Evolutionary conservation across 92 coral and sea anemone genomes (phyloP), one percentile per base, ranked within the genome.

Genomic region (Epizoanthus scotinus): DNA sequence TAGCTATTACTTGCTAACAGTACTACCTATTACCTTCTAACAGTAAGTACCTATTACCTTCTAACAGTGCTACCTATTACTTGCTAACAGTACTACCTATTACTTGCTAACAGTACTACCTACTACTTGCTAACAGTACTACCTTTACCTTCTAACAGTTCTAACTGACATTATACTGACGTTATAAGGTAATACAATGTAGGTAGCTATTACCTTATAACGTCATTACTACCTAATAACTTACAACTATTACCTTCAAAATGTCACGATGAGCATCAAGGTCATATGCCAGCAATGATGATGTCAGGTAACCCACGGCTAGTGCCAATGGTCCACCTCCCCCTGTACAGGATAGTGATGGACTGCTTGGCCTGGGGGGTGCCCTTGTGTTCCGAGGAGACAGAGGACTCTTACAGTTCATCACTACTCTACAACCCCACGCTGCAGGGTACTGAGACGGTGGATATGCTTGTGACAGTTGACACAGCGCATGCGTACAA

Each of bases 251-350:
- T 89, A 96, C 99, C 87, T 85, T 83, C 40, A 95, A 82, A 19
- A 94, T 71, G 69, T 96, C 94, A 60, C 86, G 94, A 83, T 96
- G 99, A 8, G 96, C 99, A 83, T 81, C 87, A 21, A 96, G 82
- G 83, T 93, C 95, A 71, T 93, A 96, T 27, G 98, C 94, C 55
- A 96, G 84, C 94, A 92, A 89, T 9, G 99, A 96, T 28, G 97
- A 91, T 34, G 93, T 93, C 85, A 96, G 89, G 66, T 92, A 88
- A 8, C 90, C 91, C n/a, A 96, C 93, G 19, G 87, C 94, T 56
- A 91, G 79, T 21, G 99, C 83, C 70, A 96, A 69, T n/a, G 98
- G 89, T 5, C 99, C 99, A 20, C 98, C 98, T 83, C 97, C 97
- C 82, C 95, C 97, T 75, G 88, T 87, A 85, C 99, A 93, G 19